Evolutionary conservation across 2,113 vertebrate species (phyloP), one percentile per base, ranked within the genome.

Genomic region (Gallinago undulata): DNA sequence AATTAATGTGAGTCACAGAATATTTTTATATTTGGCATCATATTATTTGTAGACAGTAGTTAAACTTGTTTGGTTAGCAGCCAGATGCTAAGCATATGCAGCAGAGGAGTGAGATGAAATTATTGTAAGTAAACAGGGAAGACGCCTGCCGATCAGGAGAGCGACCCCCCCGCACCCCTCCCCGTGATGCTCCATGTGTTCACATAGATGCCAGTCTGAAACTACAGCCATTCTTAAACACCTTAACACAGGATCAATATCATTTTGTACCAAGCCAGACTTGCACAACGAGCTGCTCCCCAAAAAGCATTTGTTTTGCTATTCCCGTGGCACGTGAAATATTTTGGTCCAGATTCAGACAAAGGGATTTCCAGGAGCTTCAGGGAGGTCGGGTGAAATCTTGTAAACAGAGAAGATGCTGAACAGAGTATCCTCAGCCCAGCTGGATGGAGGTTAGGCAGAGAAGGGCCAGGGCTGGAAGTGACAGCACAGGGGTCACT

Each of bases 51-150:
- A 97, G 92, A 92, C 73, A 94, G 91, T 25, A 93, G 85, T 63
- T 80, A 59, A 94, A 64, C 11, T 10, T 43, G 88, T 94, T 95
- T 87, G 92, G 82, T 90, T 56, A 84, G 89, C 81, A 94, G 96
- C 68, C 97, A 96, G 94, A 95, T 96, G 91, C 93, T 62, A 28
- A 91, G 89, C 93, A 96, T 81, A 96, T 62, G 79, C 94, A 94
- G 84, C 66, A 95, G 90, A 93, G 89, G 84, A 93, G 84, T 5
- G 69, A 93, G 84, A 81, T 88, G 84, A 68, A 93, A 76, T 75
- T 50, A 59, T 39, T 67, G 69, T 87, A 91, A 74, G 86, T 90
- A 93, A 93, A 95, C 85, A 92, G 78, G 60, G 85, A 92, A 89
- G 84, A 72, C 4, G 3, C 33, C 19, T 15, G 48, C 59, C 60